Evolutionary conservation across 1,140 invertebrate species (phyloP), one percentile per base, ranked within the genome.

Genomic region (Tetramorium parvispinum): DNA sequence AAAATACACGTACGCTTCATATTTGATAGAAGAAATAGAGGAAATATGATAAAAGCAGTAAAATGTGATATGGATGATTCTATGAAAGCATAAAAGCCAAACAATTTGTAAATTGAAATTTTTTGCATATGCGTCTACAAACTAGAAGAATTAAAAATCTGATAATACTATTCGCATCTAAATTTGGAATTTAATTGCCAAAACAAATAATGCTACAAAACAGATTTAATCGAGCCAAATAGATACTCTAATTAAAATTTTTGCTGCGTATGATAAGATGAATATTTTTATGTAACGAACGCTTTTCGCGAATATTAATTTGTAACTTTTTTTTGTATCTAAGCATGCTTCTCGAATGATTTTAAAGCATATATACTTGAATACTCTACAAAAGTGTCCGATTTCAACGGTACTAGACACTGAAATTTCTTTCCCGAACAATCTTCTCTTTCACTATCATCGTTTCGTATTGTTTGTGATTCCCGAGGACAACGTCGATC

Each of bases 381-480:
- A 43, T 46, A 46, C 24, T 21, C 18, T 1, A n/a, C 18, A 13
- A 32, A 79, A 51, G 21, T 11, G 1, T 63, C 51, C 24, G 51
- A 82, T 49, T 59, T 59, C 66, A 32, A 57, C 16, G 46, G 51
- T 3, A 53, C 13, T 71, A 37, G 61, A 65, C 51, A 57, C 24
- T 11, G 16, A 21, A 11, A 5, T 57, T 13, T 82, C 40, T 21
- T 57, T 82, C 24, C 51, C n/a, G 24, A 16, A 16, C 40, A 57
- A 18, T 82, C 73, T 82, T 21, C 78, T 70, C 46, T 68, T 55
- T 21, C 77, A 61, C 32, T 16, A 24, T 16, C 43, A 46, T 46
- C 40, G 51, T 71, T 53, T 18, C 32, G 32, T 55, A 55, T 83
- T 73, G 21, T 59, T n/a, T 37, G 27, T 24, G 6, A 18, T 66